Conservation (phyloP, 23 tunicate genomes). For the Halocynthia roretzi region DNA sequence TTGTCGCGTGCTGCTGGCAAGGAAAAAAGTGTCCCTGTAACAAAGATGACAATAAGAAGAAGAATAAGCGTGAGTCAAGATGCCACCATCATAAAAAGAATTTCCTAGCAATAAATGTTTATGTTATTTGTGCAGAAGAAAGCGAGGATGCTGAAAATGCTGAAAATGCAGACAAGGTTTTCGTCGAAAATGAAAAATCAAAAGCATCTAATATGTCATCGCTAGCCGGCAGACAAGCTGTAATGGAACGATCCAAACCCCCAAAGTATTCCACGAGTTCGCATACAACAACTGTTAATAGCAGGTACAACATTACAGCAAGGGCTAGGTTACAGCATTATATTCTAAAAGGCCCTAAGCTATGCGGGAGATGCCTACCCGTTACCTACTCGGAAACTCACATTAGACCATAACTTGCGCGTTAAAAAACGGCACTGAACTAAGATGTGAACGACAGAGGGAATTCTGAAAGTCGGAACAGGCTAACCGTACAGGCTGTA, state of each 20-base stretch:
- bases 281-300: too few species aligned
- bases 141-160: constrained; percentile 1
- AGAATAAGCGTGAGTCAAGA: constrained; percentile 4
- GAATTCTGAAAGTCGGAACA: too few species aligned
- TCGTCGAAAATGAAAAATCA: constrained; percentile 1
- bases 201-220: background rate
- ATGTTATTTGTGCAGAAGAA: background rate
- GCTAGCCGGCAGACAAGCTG: background rate
- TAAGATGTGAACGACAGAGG: too few species aligned
- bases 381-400: too few species aligned
- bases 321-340: too few species aligned
- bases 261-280: too few species aligned
- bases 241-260: background rate
- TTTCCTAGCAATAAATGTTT: background rate
- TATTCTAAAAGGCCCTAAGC: too few species aligned
- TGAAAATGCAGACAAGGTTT: background rate
- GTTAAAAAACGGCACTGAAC: too few species aligned
- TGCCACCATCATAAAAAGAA: background rate
- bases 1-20: constrained; percentile 25
- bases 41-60: background rate
- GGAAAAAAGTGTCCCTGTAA: constrained; percentile 29
- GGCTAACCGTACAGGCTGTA: too few species aligned
- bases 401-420: too few species aligned
- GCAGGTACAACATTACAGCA: too few species aligned
- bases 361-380: too few species aligned